These are phyloP conservation scores for Climacteris rufus DNA, from an alignment of 2,113 vertebrate genomes.

Conservation along the genomic window DNA sequence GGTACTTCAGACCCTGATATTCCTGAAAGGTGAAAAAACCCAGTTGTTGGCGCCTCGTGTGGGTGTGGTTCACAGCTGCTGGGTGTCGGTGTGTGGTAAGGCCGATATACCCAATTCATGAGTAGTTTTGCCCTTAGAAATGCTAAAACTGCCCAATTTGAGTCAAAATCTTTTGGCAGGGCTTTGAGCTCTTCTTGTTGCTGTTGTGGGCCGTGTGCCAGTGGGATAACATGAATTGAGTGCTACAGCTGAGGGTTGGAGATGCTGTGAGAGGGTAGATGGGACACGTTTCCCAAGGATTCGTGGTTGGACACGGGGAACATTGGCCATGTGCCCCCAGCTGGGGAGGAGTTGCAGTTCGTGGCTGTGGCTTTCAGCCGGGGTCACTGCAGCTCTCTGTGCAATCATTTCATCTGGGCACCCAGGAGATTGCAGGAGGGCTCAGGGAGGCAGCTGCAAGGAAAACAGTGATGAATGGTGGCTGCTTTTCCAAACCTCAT, in stretches of 20 bases:
- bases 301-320: fast-evolving
- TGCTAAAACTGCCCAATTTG: background rate
- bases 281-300: background rate
- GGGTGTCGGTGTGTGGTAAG: background rate
- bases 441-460: background rate
- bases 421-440: background rate
- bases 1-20: fast-evolving
- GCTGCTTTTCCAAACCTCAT: background rate
- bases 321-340: background rate
- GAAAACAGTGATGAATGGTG: background rate
- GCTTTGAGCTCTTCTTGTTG: background rate
- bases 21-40: background rate
- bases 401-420: fast-evolving
- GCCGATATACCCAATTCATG: background rate
- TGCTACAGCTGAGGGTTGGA: background rate
- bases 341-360: background rate
- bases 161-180: constrained; percentile 23
- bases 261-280: background rate
- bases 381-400: background rate
- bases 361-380: background rate
- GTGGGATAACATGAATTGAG: background rate
- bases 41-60: background rate
- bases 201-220: background rate
- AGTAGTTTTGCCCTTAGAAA: background rate
- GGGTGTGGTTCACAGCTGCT: background rate